Percentiles rank a stretch among this genome's conserved stretches.
phyloP scores from a whole-genome alignment of 2,113 vertebrate genomes.

The Rhinogobius similis region DNA sequence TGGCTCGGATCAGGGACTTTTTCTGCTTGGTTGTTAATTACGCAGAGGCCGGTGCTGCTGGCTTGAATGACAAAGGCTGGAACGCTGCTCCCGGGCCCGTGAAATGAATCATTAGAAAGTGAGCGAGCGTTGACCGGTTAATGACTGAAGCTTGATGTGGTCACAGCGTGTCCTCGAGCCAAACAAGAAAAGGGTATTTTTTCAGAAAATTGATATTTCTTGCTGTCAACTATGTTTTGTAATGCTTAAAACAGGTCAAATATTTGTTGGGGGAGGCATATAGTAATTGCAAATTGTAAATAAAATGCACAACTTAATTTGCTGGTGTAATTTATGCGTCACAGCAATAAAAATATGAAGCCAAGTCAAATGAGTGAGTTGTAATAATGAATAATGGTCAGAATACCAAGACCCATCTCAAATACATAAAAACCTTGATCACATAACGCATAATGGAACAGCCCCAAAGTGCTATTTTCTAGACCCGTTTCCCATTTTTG shows the following conservation, averaged over 20 bases:
- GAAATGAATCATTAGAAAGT: not conserved
- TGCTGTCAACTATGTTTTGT: not conserved
- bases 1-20: constrained; percentile 33
- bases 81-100: not conserved
- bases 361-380: not conserved
- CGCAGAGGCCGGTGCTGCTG: constrained; percentile 25
- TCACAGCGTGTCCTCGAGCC: not conserved
- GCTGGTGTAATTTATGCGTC: too few relatives aligned
- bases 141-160: constrained; percentile 3
- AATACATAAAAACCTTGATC: too few relatives aligned
- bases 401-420: too few relatives aligned
- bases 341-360: too few relatives aligned
- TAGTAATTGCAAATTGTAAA: not conserved
- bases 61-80: constrained; percentile 19
- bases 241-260: not conserved
- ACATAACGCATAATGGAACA: not conserved
- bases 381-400: not conserved
- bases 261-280: not conserved
- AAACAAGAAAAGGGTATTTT: not conserved
- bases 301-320: too few relatives aligned
- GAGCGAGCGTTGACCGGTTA: not conserved
- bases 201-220: not conserved
- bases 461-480: not conserved
- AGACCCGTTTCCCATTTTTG: not conserved
- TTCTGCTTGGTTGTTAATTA: constrained; percentile 43